Conservation (phyloP, 2,888 invertebrate genomes). For the Rhagium mordax region DNA sequence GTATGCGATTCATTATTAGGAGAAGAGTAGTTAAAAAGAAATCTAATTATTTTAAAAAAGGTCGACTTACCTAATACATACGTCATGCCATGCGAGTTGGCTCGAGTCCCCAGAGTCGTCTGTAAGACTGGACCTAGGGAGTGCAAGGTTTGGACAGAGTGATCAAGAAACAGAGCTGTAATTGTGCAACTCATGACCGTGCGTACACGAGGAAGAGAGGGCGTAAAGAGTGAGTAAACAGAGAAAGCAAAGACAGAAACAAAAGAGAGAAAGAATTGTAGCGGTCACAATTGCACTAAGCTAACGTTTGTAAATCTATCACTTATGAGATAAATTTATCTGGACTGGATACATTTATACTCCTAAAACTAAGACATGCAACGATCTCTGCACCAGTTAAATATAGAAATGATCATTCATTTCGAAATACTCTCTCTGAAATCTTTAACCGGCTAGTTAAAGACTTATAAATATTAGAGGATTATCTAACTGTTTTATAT, state of each 20-base stretch:
- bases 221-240: constrained; percentile 51
- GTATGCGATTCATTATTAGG: background rate
- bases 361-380: background rate
- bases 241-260: constrained; percentile 53
- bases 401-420: background rate
- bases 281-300: constrained; percentile 58
- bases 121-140: constrained; percentile 69
- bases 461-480: too few relatives aligned
- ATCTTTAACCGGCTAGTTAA: background rate
- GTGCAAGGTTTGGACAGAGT: constrained; percentile 69
- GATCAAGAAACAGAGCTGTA: constrained; percentile 59
- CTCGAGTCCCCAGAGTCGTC: constrained; percentile 68
- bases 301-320: constrained; percentile 26
- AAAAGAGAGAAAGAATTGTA: constrained; percentile 35
- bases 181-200: constrained; percentile 62
- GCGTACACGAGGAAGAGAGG: constrained; percentile 44
- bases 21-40: constrained; percentile 6
- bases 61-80: constrained; percentile 77
- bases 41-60: constrained; percentile 34
- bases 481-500: too few relatives aligned
- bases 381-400: background rate
- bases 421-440: constrained; percentile 17
- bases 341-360: background rate
- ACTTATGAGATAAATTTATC: constrained; percentile 14
- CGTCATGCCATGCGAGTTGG: constrained; percentile 76